A percentile compares a stretch with the other conserved stretches of the same genome.
Conservation (phyloP, 2,797 vertebrate genomes). For the Malacoraja senta region DNA sequence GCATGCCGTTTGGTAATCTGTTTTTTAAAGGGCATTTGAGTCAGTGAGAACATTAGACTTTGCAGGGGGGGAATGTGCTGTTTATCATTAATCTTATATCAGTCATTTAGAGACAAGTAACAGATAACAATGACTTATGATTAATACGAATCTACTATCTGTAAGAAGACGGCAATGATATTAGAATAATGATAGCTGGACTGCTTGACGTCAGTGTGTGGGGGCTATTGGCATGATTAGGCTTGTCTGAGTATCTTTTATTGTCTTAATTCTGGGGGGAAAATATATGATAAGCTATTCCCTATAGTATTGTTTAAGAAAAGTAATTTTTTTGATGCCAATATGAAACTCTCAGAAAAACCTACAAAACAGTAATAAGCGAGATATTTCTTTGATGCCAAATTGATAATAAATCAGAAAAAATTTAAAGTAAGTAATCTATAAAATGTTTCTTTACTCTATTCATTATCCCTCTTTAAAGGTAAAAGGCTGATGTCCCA, state of each 20-base stretch:
- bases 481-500: too few relatives aligned
- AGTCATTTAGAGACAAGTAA: constrained; percentile 32
- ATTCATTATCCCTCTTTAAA: neutral
- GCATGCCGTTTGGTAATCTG: constrained; percentile 31
- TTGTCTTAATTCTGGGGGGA: neutral
- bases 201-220: neutral
- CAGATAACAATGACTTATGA: constrained; percentile 36
- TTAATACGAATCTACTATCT: constrained; percentile 29
- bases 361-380: too few relatives aligned
- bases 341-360: neutral
- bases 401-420: neutral
- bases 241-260: neutral
- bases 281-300: neutral
- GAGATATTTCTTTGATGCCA: neutral
- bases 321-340: neutral
- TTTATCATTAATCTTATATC: constrained; percentile 37
- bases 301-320: neutral
- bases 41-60: constrained; percentile 36
- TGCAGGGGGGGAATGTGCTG: constrained; percentile 28
- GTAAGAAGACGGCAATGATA: constrained; percentile 12
- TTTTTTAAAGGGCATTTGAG: constrained; percentile 39
- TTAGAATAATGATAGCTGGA: neutral
- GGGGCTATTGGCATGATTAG: neutral
- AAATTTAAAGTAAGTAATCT: too few relatives aligned
- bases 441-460: neutral